A percentile compares a stretch with the other conserved stretches of the same genome.
phyloP scores from a whole-genome alignment of 2,888 invertebrate species.

The Sceliomorpha sp. region DNA sequence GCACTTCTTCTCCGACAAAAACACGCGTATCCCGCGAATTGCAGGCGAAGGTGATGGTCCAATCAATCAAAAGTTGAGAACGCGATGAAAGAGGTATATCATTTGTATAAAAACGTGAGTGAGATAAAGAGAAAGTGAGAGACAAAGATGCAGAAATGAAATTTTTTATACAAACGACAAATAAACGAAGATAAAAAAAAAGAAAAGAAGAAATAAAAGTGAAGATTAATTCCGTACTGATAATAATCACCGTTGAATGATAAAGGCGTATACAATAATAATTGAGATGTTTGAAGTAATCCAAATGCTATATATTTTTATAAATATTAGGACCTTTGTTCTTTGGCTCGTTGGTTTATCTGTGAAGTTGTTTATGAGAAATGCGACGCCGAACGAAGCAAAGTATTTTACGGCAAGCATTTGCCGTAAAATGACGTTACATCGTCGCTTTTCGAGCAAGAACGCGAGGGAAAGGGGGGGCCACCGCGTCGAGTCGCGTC shows the following conservation, averaged over 20 bases:
- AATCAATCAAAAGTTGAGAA: constrained; percentile 6
- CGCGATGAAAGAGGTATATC: constrained; percentile 3
- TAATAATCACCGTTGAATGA: no score
- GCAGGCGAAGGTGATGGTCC: constrained; percentile 6
- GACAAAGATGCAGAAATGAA: neutral
- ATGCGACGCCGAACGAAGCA: no score
- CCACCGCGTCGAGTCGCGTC: no score
- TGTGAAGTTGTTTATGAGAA: constrained; percentile 18
- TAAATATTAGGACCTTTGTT: constrained; percentile 33
- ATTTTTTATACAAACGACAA: constrained; percentile 11
- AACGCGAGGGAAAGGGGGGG: no score
- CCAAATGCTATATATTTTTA: constrained; percentile 46
- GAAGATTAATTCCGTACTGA: neutral
- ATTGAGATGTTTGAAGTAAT: constrained; percentile 32
- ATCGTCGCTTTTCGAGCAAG: no score
- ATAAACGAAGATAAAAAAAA: constrained; percentile 3
- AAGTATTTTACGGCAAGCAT: no score
- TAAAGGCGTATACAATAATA: neutral
- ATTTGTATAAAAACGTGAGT: constrained; percentile 5
- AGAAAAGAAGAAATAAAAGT: neutral
- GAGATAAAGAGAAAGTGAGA: neutral
- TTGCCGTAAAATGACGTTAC: no score
- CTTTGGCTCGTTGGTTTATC: constrained; percentile 29
- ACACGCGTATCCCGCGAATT: constrained; percentile 7
- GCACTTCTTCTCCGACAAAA: constrained; percentile 16